A percentile compares a stretch with the other conserved stretches of the same genome.
Evolutionary conservation across 1,140 invertebrate species (phyloP).

Genomic region (Hormaphis cornu): DNA sequence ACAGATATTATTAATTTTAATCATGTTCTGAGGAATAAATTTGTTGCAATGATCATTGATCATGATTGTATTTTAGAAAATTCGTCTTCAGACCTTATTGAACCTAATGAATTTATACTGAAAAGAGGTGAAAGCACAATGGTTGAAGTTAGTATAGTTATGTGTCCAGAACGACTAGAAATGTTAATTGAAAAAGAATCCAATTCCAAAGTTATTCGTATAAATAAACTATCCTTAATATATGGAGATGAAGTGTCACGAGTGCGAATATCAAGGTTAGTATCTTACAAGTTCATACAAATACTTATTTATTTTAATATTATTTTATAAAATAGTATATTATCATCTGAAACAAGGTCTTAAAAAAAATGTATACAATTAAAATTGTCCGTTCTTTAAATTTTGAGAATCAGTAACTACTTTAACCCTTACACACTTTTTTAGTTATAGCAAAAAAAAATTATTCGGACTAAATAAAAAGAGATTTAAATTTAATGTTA

Average conservation of each 20-base stretch:
- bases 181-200: slow-evolving; percentile 6
- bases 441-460: no score
- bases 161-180: slow-evolving; percentile 14
- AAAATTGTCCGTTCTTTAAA: no score
- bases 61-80: neutral
- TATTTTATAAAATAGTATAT: no score
- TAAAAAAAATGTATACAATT: no score
- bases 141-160: neutral
- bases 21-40: neutral
- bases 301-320: no score
- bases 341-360: no score
- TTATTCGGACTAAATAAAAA: no score
- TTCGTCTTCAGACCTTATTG: slow-evolving; percentile 1
- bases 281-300: no score
- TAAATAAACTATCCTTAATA: slow-evolving; percentile 19
- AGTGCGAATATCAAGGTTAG: slow-evolving; percentile 4
- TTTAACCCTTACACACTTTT: no score
- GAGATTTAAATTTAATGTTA: no score
- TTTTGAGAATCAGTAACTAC: no score
- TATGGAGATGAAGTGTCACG: slow-evolving; percentile 22
- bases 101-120: slow-evolving; percentile 8
- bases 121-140: neutral
- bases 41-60: neutral
- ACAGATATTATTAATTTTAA: no score
- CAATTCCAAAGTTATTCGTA: slow-evolving; percentile 14